Evolutionary conservation across 1,140 invertebrate genomes (phyloP).

Genomic region (Nymphalis io): DNA sequence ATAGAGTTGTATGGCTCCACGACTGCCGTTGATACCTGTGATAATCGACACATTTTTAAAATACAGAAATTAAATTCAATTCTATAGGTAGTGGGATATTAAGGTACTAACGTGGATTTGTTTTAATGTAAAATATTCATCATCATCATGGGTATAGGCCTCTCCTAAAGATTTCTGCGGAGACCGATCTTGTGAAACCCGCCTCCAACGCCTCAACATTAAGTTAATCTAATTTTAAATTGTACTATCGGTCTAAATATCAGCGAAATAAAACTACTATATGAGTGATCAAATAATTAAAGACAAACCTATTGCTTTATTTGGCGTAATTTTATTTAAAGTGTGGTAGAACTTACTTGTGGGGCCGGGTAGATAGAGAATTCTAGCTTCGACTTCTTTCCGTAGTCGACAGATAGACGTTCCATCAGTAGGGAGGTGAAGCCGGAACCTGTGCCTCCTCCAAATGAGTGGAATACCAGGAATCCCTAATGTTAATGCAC

Average conservation of each 20-base stretch:
- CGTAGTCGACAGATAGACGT: constrained; percentile 89
- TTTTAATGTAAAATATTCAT: too few relatives aligned
- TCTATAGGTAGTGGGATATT: background rate
- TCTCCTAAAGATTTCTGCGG: too few relatives aligned
- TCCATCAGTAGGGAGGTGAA: constrained; percentile 92
- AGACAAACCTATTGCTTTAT: too few relatives aligned
- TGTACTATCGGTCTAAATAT: too few relatives aligned
- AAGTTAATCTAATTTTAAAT: too few relatives aligned
- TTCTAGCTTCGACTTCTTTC: constrained; percentile 91
- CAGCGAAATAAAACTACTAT: too few relatives aligned
- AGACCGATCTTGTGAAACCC: too few relatives aligned
- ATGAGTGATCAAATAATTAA: too few relatives aligned
- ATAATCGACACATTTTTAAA: background rate
- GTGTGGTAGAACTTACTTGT: constrained; percentile 81
- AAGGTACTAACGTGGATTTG: too few relatives aligned
- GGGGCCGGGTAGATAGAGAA: constrained; percentile 94
- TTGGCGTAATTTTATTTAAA: background rate
- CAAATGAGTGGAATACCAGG: constrained; percentile 92
- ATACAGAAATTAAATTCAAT: background rate
- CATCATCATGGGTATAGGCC: too few relatives aligned
- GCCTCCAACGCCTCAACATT: too few relatives aligned
- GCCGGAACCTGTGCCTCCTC: constrained; percentile 92
- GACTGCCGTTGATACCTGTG: constrained; percentile 87
- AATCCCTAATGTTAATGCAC: constrained; percentile 83
- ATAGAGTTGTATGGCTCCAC: constrained; percentile 93